Percentiles rank a stretch among this genome's conserved stretches.
Evolutionary conservation across 2,888 invertebrate species (phyloP).

Genomic region (Idaea biselata): DNA sequence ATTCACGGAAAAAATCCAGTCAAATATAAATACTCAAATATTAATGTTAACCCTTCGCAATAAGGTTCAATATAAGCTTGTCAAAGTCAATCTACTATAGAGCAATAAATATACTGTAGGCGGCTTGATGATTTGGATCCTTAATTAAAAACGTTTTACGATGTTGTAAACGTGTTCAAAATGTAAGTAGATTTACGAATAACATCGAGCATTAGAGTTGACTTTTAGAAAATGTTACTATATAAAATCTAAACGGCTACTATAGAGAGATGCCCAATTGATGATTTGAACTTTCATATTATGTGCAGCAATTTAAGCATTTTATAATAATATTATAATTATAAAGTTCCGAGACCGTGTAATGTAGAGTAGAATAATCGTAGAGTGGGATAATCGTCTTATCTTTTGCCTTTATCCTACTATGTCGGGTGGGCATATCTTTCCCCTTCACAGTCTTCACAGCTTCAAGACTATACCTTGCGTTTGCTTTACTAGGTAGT

Average conservation of each 20-base stretch:
- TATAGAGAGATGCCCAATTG: no score
- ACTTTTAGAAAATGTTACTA: constrained; percentile 25
- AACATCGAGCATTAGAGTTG: constrained; percentile 35
- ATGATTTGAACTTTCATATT: no score
- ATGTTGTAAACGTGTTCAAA: constrained; percentile 69
- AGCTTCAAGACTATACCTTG: no score
- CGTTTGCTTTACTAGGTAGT: no score
- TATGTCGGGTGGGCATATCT: no score
- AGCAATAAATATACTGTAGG: constrained; percentile 41
- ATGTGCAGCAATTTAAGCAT: no score
- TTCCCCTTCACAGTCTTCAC: no score
- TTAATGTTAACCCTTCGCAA: constrained; percentile 7
- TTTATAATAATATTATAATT: no score
- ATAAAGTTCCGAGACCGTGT: no score
- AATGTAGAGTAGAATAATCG: no score
- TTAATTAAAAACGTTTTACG: constrained; percentile 78
- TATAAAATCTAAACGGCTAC: constrained; percentile 13
- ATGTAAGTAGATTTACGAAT: constrained; percentile 44
- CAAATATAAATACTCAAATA: constrained; percentile 9
- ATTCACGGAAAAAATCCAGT: constrained; percentile 22
- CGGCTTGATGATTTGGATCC: constrained; percentile 60
- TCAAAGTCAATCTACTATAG: constrained; percentile 19
- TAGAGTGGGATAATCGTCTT: no score
- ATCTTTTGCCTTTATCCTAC: no score
- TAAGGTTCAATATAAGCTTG: constrained; percentile 6